Evolutionary conservation across 2,888 invertebrate genomes (phyloP).

Genomic region (Agelastica alni): DNA sequence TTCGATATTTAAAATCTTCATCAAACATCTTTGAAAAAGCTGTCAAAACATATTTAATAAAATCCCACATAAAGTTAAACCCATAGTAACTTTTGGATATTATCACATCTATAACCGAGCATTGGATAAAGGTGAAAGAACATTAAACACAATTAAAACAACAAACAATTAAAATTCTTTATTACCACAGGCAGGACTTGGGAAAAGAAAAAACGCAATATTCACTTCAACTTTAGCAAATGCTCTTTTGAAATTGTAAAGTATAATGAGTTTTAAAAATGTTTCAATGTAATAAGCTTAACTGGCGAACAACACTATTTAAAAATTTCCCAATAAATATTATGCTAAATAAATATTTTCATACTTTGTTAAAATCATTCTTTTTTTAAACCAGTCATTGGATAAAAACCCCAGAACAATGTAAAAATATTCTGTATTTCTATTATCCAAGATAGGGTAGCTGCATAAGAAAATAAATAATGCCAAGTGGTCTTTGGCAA

Average conservation of each 20-base stretch:
- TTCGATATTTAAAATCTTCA: conserved; percentile 98
- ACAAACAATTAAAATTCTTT: conserved; percentile 30
- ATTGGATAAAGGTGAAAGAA: conserved; percentile 46
- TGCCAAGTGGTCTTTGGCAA: no score
- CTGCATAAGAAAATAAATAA: no score
- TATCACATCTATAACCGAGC: conserved; percentile 30
- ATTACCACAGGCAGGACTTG: conserved; percentile 19
- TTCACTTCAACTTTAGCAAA: conserved; percentile 45
- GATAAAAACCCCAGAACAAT: no score
- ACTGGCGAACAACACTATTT: no score
- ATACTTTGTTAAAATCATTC: no score
- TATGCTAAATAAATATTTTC: no score
- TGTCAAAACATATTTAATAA: conserved; percentile 57
- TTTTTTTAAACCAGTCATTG: no score
- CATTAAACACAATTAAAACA: conserved; percentile 41
- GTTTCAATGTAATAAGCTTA: not conserved
- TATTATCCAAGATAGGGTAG: no score
- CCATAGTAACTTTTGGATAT: no score
- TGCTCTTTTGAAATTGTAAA: conserved; percentile 29
- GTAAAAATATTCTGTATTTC: no score
- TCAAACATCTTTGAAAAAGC: conserved; percentile 96
- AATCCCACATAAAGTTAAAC: conserved; percentile 4
- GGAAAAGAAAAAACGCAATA: conserved; percentile 36
- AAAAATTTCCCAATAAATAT: no score
- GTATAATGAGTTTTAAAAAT: no score